Conservation (phyloP, 2,113 vertebrate species). For the Petroica traversi region DNA sequence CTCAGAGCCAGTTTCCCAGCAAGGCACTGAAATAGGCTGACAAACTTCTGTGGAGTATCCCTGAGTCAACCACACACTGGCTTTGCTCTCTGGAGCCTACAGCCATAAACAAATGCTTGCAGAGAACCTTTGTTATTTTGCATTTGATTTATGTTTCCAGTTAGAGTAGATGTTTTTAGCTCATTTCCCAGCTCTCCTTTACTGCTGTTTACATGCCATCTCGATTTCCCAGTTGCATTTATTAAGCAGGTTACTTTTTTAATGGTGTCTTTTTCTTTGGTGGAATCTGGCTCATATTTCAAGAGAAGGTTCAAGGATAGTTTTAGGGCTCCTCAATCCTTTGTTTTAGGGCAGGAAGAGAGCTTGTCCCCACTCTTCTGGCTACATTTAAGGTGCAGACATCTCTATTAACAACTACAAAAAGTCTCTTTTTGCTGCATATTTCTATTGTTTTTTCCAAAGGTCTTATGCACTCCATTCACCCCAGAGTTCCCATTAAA, state of each 20-base stretch:
- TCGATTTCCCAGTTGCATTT: background rate
- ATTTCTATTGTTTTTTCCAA: background rate
- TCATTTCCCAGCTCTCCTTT: conserved; percentile 2
- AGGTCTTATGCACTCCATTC: background rate
- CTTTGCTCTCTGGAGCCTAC: background rate
- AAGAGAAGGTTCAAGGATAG: background rate
- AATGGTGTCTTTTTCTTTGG: background rate
- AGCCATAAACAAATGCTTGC: conserved; percentile 37
- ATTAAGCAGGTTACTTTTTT: background rate
- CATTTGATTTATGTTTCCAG: conserved; percentile 48
- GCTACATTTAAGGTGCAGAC: background rate
- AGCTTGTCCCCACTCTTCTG: background rate
- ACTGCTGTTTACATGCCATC: background rate
- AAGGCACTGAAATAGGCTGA: background rate
- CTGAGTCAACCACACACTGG: background rate
- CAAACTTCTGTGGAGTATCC: background rate
- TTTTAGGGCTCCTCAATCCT: background rate
- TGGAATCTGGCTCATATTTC: background rate
- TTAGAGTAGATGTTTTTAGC: conserved; percentile 13
- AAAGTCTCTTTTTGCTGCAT: background rate
- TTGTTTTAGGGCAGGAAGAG: background rate
- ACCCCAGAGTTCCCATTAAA: conserved; percentile 15
- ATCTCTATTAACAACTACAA: background rate
- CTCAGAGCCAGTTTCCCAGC: background rate
- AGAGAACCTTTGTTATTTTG: background rate